Evolutionary conservation across 2,888 invertebrate species (phyloP).

Genomic region (Drosophila lutescens): DNA sequence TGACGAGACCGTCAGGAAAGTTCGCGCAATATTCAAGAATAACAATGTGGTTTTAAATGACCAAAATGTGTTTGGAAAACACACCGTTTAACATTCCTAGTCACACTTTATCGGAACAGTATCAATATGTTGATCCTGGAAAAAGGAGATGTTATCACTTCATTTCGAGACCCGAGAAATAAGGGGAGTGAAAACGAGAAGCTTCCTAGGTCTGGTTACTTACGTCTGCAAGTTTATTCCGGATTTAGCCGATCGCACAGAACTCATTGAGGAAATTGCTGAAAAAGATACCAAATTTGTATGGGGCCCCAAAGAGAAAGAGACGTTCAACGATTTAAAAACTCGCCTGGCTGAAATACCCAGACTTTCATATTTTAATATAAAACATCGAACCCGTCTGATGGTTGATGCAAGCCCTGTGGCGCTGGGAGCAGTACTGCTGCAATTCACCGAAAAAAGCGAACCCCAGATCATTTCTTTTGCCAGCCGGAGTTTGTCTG

Average conservation of each 20-base stretch:
- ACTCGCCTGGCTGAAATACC: no score
- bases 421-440: no score
- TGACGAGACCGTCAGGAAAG: constrained; percentile 3
- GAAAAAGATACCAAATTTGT: constrained; percentile 4
- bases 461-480: background rate
- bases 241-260: constrained; percentile 2
- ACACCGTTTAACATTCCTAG: constrained; percentile 34
- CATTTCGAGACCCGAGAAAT: constrained; percentile 13
- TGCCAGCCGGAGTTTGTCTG: background rate
- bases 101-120: constrained; percentile 11
- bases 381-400: no score
- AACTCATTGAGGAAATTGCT: constrained; percentile 7
- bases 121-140: background rate
- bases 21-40: constrained; percentile 19
- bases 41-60: constrained; percentile 67
- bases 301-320: background rate
- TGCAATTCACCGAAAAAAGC: no score
- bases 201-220: constrained; percentile 7
- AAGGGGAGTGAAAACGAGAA: constrained; percentile 14
- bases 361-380: no score
- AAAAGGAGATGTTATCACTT: constrained; percentile 5
- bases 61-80: constrained; percentile 60
- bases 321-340: no score
- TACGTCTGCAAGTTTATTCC: no score
- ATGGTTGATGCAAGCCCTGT: no score